phyloP scores from a whole-genome alignment of 2,797 vertebrate species.

The Strix occidentalis region DNA sequence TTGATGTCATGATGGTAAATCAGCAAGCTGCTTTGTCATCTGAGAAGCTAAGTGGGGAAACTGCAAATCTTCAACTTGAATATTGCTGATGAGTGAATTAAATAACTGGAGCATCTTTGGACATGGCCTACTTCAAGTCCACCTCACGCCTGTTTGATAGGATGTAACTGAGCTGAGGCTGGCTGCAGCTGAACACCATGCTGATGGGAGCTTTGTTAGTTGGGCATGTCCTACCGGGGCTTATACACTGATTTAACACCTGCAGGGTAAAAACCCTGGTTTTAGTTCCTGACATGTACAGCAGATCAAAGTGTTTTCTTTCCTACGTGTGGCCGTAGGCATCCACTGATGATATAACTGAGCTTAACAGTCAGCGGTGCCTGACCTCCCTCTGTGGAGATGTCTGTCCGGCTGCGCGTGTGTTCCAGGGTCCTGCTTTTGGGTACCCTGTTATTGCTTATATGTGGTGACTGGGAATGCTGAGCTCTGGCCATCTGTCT shows the following conservation, averaged over 20 bases:
- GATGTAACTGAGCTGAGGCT: accelerated
- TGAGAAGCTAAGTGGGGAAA: neutral
- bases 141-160: neutral
- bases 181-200: neutral
- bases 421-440: neutral
- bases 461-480: neutral
- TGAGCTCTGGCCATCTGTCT: neutral
- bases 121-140: neutral
- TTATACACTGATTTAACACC: neutral
- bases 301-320: neutral
- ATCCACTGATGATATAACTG: neutral
- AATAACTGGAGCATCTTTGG: neutral
- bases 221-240: neutral
- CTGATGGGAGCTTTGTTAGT: neutral
- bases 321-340: accelerated
- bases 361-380: accelerated
- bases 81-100: neutral
- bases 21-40: neutral
- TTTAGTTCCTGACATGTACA: neutral
- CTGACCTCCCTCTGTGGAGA: neutral
- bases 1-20: neutral
- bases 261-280: neutral
- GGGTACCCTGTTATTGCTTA: neutral
- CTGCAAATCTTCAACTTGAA: neutral
- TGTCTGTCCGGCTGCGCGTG: accelerated